Base-by-base conservation (phyloP, 2,113 vertebrate genomes). In the Theristicus caerulescens region DNA sequence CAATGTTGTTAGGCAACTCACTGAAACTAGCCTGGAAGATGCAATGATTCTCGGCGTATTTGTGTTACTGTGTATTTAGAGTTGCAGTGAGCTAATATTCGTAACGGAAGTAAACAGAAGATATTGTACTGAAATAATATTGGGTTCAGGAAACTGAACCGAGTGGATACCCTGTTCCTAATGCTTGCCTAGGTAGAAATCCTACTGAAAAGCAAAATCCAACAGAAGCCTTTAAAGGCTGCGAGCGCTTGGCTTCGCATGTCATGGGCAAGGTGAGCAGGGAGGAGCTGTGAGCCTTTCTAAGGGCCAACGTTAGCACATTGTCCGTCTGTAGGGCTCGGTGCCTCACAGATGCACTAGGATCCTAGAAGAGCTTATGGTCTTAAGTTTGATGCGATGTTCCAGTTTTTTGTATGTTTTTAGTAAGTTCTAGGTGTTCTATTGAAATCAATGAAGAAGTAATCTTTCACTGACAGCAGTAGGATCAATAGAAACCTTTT, bases 281-380 rank as follows among this genome's bases (percentile, higher is more conserved):
- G 16, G 66, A 47, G 40, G 31, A 49, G 47, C 46, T 34, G n/a
- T 5, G 52, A n/a, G 40, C 65, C 59, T 14, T 65, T 5, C 76
- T 14, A 4, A 36, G 31, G 16, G 11, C 22, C 59, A 9, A 1
- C 2, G 4, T 3, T 42, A 7, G 3, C 10, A 2, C 3, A 0
- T 13, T 20, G 8, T 21, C 46, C 7, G 1, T 16, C 26, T 7
- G 11, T 10, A 15, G 51, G 62, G 29, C 9, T 49, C 55, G 25
- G 11, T 11, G 20, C 16, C 3, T 14, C 24, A 4, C 49, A 34
- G 32, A 3, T 6, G 49, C 32, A 4, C 47, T 11, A 9, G 15
- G 29, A 13, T 52, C 36, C 61, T 17, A 10, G 36, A 18, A 38
- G 36, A 49, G 16, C 51, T 52, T 22, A 9, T 24, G 11, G 32